A percentile compares a stretch with the other conserved stretches of the same genome.
Conservation (phyloP, 2,113 vertebrate genomes). For the Felis chaus region DNA sequence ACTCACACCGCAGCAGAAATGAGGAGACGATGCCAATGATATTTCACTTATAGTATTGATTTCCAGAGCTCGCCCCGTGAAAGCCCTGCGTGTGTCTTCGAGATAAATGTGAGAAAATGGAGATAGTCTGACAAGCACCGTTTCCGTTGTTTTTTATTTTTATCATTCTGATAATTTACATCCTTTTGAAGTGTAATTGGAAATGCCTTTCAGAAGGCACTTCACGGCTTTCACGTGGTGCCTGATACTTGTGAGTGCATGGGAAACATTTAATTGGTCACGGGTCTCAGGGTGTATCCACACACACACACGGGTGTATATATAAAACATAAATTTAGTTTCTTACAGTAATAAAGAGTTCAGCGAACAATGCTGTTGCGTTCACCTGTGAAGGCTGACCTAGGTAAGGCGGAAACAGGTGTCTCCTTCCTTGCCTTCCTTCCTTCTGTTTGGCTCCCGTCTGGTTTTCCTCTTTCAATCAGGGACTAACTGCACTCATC, state of each 20-base stretch:
- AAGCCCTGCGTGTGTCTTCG: background rate
- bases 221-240: background rate
- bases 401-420: background rate
- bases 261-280: background rate
- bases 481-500: background rate
- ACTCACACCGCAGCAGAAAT: conserved; percentile 66
- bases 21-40: conserved; percentile 70
- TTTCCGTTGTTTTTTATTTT: conserved; percentile 14
- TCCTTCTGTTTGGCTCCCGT: background rate
- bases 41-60: conserved; percentile 77
- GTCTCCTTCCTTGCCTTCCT: background rate
- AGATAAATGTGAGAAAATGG: conserved; percentile 58
- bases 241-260: background rate
- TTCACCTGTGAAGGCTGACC: background rate
- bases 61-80: conserved; percentile 58
- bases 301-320: too few species aligned
- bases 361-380: background rate
- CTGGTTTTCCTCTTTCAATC: background rate
- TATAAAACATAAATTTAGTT: background rate
- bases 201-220: conserved; percentile 7
- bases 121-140: background rate
- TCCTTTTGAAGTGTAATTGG: conserved; percentile 38
- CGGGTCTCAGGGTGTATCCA: background rate
- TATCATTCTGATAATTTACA: background rate
- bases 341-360: background rate